Percentiles rank a stretch among this genome's conserved stretches.
Conservation (phyloP, 2,113 vertebrate species). For the Corydoras sp. region DNA sequence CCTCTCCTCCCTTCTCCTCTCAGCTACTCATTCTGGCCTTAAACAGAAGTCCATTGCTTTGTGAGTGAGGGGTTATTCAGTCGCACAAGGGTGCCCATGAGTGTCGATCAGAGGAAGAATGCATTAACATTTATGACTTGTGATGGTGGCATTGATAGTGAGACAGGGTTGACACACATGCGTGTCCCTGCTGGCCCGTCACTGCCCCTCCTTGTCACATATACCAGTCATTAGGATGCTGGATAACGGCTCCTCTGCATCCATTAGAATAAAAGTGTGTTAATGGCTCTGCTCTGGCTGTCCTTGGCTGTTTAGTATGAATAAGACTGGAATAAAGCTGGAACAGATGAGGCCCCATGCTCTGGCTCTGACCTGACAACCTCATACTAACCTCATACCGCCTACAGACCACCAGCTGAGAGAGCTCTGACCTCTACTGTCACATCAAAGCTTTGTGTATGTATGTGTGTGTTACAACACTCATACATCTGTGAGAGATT, state of each 20-base stretch:
- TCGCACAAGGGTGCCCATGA: conserved; percentile 4
- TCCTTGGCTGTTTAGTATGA: conserved; percentile 40
- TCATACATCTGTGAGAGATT: background rate
- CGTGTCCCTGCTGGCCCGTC: conserved; percentile 35
- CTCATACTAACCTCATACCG: conserved; percentile 6
- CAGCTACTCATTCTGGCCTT: conserved; percentile 17
- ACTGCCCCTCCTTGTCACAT: conserved; percentile 27
- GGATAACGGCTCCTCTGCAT: conserved; percentile 35
- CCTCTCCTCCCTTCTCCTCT: conserved; percentile 4
- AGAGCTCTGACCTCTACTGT: conserved; percentile 24
- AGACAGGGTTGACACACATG: conserved; percentile 42
- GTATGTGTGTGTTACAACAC: conserved; percentile 19
- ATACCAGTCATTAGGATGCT: conserved; percentile 37
- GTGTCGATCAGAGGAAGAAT: conserved; percentile 43
- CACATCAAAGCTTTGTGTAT: conserved; percentile 11
- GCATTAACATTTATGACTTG: conserved; percentile 49
- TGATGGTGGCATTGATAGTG: conserved; percentile 48
- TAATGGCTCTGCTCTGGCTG: conserved; percentile 43
- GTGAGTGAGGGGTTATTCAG: conserved; percentile 13
- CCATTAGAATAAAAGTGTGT: conserved; percentile 48
- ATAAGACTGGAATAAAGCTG: conserved; percentile 34
- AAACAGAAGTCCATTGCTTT: conserved; percentile 35
- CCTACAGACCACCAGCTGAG: conserved; percentile 32
- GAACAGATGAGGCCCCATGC: conserved; percentile 34
- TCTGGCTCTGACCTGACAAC: conserved; percentile 34